These are phyloP conservation scores for Panonychus citri DNA, from an alignment of 1,140 invertebrate genomes.

Conservation along the genomic window DNA sequence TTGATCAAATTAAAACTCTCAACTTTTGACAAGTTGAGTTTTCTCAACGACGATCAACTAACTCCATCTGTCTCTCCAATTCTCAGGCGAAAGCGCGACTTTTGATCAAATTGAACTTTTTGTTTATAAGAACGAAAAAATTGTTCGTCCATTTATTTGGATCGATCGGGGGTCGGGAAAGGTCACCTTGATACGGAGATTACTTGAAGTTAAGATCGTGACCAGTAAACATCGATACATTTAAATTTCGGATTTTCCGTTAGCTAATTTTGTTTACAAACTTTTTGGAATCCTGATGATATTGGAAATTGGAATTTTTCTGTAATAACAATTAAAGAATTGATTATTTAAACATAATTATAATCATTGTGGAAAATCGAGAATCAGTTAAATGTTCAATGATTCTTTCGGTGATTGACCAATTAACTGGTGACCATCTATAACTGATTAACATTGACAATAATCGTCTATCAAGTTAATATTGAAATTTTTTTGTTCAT, in stretches of 20 bases:
- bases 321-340: slow-evolving; percentile 29
- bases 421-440: slow-evolving; percentile 24
- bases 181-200: slow-evolving; percentile 42
- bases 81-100: no score
- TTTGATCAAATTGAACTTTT: no score
- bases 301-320: slow-evolving; percentile 39
- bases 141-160: slow-evolving; percentile 61
- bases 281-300: slow-evolving; percentile 29
- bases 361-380: slow-evolving; percentile 48
- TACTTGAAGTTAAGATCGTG: slow-evolving; percentile 48
- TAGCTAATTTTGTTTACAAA: slow-evolving; percentile 68
- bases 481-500: no score
- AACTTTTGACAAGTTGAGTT: no score
- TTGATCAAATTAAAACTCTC: no score
- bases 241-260: slow-evolving; percentile 62
- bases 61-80: no score
- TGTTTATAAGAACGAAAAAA: no score
- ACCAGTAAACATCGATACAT: slow-evolving; percentile 72
- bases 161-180: slow-evolving; percentile 52
- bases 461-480: no score
- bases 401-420: slow-evolving; percentile 39
- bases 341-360: slow-evolving; percentile 39
- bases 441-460: no score
- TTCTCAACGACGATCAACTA: no score
- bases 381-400: slow-evolving; percentile 44